phyloP scores from a whole-genome alignment of 2,113 vertebrate species.

The Gavialis gangeticus region DNA sequence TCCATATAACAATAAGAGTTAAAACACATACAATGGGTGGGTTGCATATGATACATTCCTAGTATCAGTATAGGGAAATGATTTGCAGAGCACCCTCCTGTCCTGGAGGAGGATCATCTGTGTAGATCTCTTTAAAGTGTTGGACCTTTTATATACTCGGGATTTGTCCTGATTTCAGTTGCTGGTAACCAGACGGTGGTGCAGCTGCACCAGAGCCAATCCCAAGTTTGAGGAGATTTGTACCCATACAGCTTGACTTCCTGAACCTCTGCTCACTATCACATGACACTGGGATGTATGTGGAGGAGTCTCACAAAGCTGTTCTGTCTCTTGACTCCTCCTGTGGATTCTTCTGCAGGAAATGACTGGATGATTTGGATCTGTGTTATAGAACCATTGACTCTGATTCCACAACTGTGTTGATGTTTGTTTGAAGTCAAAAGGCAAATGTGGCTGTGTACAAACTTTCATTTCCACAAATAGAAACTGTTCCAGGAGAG shows the following conservation, averaged over 20 bases:
- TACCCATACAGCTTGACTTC: not conserved
- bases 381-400: not conserved
- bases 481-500: too few relatives aligned
- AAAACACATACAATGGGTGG: accelerated
- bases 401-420: not conserved
- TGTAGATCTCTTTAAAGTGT: not conserved
- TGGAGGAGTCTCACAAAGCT: not conserved
- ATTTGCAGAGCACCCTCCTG: not conserved
- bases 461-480: too few relatives aligned
- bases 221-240: not conserved
- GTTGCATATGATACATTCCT: not conserved
- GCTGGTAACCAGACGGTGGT: not conserved
- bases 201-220: not conserved
- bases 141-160: not conserved
- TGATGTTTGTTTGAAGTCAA: not conserved
- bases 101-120: not conserved
- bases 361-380: not conserved
- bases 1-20: accelerated
- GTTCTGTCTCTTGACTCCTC: not conserved
- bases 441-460: not conserved
- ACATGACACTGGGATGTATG: not conserved
- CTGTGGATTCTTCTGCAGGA: not conserved
- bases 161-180: not conserved
- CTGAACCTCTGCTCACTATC: not conserved
- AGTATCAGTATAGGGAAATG: accelerated